Evolutionary conservation across 2,888 invertebrate species (phyloP).

Genomic region (Agriopis marginaria): DNA sequence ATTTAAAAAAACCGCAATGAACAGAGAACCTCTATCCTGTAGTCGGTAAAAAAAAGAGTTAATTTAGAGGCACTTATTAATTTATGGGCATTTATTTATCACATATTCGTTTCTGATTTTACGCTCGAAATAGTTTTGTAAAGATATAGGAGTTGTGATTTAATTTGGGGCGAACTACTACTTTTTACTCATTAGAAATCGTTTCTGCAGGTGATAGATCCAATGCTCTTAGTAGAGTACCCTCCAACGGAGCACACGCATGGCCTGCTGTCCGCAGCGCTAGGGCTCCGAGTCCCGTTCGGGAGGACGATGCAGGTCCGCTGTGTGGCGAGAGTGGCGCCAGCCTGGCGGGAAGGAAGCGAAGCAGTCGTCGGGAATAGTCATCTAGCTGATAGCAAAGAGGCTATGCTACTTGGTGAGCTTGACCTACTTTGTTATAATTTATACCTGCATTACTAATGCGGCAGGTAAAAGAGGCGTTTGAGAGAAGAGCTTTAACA

Average conservation of each 20-base stretch:
- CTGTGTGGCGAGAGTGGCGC: slow-evolving; percentile 78
- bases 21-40: too few relatives aligned
- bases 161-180: neutral
- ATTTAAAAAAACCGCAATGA: too few relatives aligned
- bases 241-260: slow-evolving; percentile 76
- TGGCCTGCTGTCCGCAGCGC: slow-evolving; percentile 74
- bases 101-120: too few relatives aligned
- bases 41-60: too few relatives aligned
- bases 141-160: too few relatives aligned
- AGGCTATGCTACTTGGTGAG: slow-evolving; percentile 80
- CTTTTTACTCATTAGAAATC: neutral
- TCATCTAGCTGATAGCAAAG: slow-evolving; percentile 80
- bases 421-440: neutral
- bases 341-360: slow-evolving; percentile 80
- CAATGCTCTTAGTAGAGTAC: slow-evolving; percentile 73
- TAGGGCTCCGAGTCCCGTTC: slow-evolving; percentile 76
- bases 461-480: too few relatives aligned
- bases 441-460: too few relatives aligned
- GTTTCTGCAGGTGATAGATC: slow-evolving; percentile 70
- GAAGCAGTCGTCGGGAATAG: slow-evolving; percentile 80
- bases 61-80: too few relatives aligned
- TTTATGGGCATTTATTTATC: too few relatives aligned
- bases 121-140: too few relatives aligned
- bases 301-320: slow-evolving; percentile 79
- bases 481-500: too few relatives aligned